These are phyloP conservation scores for Eriocheir sinensis DNA, from an alignment of 1,140 invertebrate genomes.

Conservation along the genomic window DNA sequence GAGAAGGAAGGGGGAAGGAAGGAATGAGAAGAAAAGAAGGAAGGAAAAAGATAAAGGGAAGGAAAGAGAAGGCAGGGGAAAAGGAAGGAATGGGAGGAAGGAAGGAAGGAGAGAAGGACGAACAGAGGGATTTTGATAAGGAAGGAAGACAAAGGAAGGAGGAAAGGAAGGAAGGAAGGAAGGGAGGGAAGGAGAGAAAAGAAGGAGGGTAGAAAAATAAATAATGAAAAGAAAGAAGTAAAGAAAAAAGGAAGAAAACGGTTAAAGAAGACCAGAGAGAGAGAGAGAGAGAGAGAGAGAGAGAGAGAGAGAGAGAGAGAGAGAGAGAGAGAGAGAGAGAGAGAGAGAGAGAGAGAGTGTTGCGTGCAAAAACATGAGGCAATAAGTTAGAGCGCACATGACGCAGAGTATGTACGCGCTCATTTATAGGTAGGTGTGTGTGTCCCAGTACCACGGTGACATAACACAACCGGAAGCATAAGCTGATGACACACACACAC, in stretches of 20 bases:
- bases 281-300: not conserved
- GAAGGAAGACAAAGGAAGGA: not conserved
- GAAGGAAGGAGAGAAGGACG: not conserved
- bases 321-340: conserved; percentile 28
- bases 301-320: not conserved
- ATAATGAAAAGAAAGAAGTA: not conserved
- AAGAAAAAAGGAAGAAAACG: not conserved
- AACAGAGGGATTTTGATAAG: not conserved
- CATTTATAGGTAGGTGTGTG: conserved; percentile 35
- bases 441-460: not conserved
- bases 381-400: too few species aligned
- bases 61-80: not conserved
- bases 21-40: not conserved
- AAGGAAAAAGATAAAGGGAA: not conserved
- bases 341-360: not conserved
- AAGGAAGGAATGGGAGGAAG: not conserved
- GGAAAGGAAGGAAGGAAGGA: not conserved
- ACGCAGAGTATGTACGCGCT: too few species aligned
- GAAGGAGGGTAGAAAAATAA: not conserved
- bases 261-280: not conserved
- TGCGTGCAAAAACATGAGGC: too few species aligned
- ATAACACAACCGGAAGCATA: not conserved
- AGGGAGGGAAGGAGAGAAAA: not conserved
- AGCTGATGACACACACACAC: not conserved
- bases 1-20: not conserved